Base-by-base conservation (phyloP, 2,888 invertebrate genomes). In the Conchocele bisecta region DNA sequence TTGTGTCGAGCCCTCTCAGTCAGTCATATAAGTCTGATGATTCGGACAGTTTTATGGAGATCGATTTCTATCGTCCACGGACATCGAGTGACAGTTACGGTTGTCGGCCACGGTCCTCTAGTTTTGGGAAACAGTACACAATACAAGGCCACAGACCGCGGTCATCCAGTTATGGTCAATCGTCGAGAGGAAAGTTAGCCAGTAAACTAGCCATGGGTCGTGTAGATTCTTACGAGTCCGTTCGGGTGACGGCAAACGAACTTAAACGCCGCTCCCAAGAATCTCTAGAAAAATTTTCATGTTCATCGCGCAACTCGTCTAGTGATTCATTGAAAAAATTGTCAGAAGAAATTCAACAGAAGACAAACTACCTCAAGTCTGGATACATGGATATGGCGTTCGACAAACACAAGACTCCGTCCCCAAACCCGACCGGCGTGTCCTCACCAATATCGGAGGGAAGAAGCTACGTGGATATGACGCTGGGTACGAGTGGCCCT, bases 41-140 rank as follows among this genome's bases (percentile, higher is more conserved):
- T 60, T 80, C 85, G 0, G 90, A 89, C 28, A 88, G 87, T 20
- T 87, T 91, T 53, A 88, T 89, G 86, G 90, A 90, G 74, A 83
- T 91, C 68, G 89, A 89, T 60, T 89, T 88, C 63, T 82, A 84
- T 60, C 77, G 86, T 2, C 86, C 87, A 1, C 63, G 87, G 24
- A 88, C 87, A 11, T 83, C 84, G n/a, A 88, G 86, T 63, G 86
- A 89, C 61, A 88, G 87, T 69, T 86, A 83, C 56, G 83, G 84
- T 46, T 83, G 83, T 72, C 70, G 88, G n/a, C 87, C 84, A 0
- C 70, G 89, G 0, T 81, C 89, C 3, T 87, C 89, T 39, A 88
- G 88, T 60, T 86, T 88, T 56, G 86, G 87, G 0, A 81, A 84
- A 42, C 72, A 76, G 51, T 74, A 66, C n/a, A 65, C 68, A 26